Base-by-base conservation (phyloP, 2,888 invertebrate species). In the Cabera pusaria region DNA sequence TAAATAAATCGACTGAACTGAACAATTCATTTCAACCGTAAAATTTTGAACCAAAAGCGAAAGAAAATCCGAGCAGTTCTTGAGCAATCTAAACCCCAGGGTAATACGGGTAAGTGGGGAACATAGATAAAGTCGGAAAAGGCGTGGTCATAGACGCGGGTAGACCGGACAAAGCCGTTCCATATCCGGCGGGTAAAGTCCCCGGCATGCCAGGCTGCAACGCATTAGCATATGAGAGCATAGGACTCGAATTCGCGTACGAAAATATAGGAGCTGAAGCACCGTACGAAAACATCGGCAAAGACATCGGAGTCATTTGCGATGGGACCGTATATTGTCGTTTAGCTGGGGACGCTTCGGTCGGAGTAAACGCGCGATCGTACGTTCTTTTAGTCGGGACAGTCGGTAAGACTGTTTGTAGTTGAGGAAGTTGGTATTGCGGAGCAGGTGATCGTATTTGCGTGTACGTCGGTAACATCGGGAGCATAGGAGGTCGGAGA, bases 281-380 rank as follows among this genome's bases (percentile, higher is more conserved):
- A 10, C 87, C 90, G 63, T 91, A 91, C n/a, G 91, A 90, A 6
- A 90, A 81, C 24, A 91, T 70, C 0, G 91, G 90, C 0, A 76
- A 67, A n/a, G 73, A 87, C 47, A 74, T 63, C 0, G 81, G 81
- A 0, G 83, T 62, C 51, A 90, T 78, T 6, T 86, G 81, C 1
- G 72, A 77, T 0, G 68, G 75, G 4, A 77, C 57, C 32, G 87
- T 50, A 70, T 90, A 85, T 48, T 80, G 66, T 48, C 90, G 70
- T 21, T 91, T 88, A 12, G 90, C 83, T n/a, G 91, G 81, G 14
- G 86, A 56, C 6, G 76, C 56, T 2, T 83, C 80, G 1, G 77
- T 87, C 5, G 90, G 90, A 0, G 92, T 90, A 59, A 95, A 95
- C 0, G 94, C 94, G 59, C 91, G 92, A 21, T 94, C 94, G 81